Base-by-base conservation (phyloP, 2,797 vertebrate species). In the Halcyon smyrnensis region DNA sequence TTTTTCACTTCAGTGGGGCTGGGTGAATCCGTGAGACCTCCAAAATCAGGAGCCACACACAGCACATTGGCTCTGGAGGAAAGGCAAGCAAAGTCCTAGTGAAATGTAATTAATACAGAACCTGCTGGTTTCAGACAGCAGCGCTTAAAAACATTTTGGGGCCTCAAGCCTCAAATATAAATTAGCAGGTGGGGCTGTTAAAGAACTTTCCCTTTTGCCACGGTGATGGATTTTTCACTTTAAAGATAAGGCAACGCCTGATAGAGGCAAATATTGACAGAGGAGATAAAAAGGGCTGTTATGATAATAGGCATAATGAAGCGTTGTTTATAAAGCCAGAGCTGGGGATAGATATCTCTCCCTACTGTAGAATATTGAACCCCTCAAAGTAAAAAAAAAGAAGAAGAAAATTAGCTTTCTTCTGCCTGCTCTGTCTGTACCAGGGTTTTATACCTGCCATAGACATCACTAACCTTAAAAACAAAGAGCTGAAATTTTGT, bases 281-380 rank as follows among this genome's bases (percentile, higher is more conserved):
- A 92, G 91, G 34, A 96, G 96, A 97, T 91, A 57, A 96, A 98
- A 87, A 17, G 30, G 92, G 82, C 78, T 90, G 80, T 84, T 95
- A 90, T 87, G 85, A 94, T 97, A 95, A 96, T 85, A 94, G 91
- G 83, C 93, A 80, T 95, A 95, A 95, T 82, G 91, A 94, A 96
- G 96, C 74, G 82, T 36, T 96, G 78, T 56, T 94, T 81, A 84
- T 76, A 93, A 95, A 96, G 59, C 57, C 59, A 25, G 53, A 62
- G 70, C 54, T 80, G 89, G 65, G 70, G 71, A 88, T 6, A 39
- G 74, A 64, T 4, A 28, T 12, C 53, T 36, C 45, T n/a, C 59
- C 74, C 84, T 27, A 3, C 54, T 3, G 11, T 27, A 56, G 24
- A 91, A 51, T 79, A 95, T 37, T 16, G 93, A 93, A 87, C 39